Evolutionary conservation across 2,888 invertebrate species (phyloP).

Genomic region (Tetramorium bicarinatum): DNA sequence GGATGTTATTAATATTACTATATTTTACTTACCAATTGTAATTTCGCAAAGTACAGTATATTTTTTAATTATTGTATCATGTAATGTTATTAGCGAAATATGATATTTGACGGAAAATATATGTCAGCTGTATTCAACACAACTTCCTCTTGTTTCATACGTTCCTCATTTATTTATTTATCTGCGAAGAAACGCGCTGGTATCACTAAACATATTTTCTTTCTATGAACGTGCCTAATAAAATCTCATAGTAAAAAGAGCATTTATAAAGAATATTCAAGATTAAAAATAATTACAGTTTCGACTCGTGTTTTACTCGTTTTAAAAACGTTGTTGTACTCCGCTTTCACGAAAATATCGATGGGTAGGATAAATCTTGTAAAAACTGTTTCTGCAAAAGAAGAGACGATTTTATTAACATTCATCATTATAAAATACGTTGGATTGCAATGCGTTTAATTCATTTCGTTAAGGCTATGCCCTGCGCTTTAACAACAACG

Average conservation of each 20-base stretch:
- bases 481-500: constrained; percentile 42
- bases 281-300: background rate
- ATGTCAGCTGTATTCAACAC: constrained; percentile 69
- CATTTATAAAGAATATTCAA: background rate
- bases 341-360: background rate
- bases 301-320: background rate
- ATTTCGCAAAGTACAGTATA: constrained; percentile 84
- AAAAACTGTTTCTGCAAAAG: constrained; percentile 16
- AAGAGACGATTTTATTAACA: constrained; percentile 48
- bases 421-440: constrained; percentile 45
- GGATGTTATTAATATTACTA: constrained; percentile 76
- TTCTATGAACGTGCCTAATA: background rate
- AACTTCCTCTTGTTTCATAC: background rate
- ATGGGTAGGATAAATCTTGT: background rate
- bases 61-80: constrained; percentile 85
- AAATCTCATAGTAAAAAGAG: background rate
- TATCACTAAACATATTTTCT: background rate
- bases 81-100: constrained; percentile 82
- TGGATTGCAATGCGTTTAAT: constrained; percentile 44
- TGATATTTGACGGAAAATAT: constrained; percentile 83
- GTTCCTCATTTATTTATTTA: background rate
- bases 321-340: background rate
- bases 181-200: background rate
- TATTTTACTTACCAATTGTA: constrained; percentile 81
- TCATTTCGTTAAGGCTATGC: constrained; percentile 38